Conservation (phyloP, 2,888 invertebrate genomes). For the Hoplodrina blanda region DNA sequence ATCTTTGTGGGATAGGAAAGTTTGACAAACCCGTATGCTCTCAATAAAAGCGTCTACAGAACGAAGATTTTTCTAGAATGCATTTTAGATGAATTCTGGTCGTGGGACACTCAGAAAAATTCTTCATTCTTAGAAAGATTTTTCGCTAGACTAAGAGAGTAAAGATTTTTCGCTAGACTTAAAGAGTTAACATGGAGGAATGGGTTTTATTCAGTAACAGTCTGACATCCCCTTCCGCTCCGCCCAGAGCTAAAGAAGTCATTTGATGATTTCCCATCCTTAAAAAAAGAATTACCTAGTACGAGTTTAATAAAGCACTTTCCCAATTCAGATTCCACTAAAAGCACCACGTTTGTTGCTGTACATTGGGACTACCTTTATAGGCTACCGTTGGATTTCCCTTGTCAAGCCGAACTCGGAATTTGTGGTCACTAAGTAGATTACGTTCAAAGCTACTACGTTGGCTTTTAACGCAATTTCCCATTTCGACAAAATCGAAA, state of each 20-base stretch:
- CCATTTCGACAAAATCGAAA: not conserved
- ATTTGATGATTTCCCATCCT: too few relatives aligned
- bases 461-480: not conserved
- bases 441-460: conserved; percentile 8
- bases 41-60: not conserved
- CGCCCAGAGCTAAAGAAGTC: too few relatives aligned
- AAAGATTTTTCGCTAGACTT: not conserved
- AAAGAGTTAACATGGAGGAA: too few relatives aligned
- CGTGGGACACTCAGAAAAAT: too few relatives aligned
- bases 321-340: not conserved
- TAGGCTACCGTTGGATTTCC: not conserved
- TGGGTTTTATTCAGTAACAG: too few relatives aligned
- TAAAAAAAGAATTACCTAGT: too few relatives aligned
- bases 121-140: not conserved
- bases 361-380: not conserved
- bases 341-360: not conserved
- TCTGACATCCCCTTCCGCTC: too few relatives aligned
- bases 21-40: not conserved
- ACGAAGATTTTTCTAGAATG: not conserved
- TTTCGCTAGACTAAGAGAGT: too few relatives aligned
- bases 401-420: not conserved
- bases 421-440: conserved; percentile 4
- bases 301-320: too few relatives aligned
- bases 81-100: not conserved
- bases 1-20: not conserved